Evolutionary conservation across 1,140 invertebrate genomes (phyloP).

Genomic region (Uloborus diversus): DNA sequence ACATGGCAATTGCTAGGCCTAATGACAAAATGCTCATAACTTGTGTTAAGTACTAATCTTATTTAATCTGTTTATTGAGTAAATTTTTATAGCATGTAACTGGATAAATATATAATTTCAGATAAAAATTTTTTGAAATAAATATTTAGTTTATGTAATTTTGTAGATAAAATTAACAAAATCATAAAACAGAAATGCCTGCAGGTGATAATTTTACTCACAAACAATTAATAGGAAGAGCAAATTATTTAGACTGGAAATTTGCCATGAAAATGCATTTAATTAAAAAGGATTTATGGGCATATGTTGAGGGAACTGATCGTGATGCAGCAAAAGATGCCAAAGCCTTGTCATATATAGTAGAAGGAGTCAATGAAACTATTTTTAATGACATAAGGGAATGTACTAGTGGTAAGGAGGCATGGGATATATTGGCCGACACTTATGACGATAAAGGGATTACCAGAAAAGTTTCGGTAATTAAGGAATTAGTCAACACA

Average conservation of each 20-base stretch:
- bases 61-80: no score
- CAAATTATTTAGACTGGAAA: conserved; percentile 16
- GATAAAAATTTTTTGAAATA: no score
- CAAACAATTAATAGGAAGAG: background rate
- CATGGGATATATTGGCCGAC: background rate
- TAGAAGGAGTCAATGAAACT: conserved; percentile 6
- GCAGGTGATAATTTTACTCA: no score
- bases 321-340: background rate
- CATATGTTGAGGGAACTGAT: background rate
- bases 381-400: conserved; percentile 26
- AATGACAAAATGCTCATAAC: no score
- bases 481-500: background rate
- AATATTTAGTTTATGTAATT: no score
- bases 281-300: conserved; percentile 7
- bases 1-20: no score
- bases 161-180: no score
- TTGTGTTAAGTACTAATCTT: no score
- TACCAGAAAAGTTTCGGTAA: background rate
- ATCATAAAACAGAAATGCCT: no score
- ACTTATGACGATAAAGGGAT: background rate
- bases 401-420: background rate
- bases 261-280: conserved; percentile 29
- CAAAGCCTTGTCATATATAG: conserved; percentile 8
- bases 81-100: no score
- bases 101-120: no score